Conservation (phyloP, 2,888 invertebrate genomes). For the Ophraella communa region DNA sequence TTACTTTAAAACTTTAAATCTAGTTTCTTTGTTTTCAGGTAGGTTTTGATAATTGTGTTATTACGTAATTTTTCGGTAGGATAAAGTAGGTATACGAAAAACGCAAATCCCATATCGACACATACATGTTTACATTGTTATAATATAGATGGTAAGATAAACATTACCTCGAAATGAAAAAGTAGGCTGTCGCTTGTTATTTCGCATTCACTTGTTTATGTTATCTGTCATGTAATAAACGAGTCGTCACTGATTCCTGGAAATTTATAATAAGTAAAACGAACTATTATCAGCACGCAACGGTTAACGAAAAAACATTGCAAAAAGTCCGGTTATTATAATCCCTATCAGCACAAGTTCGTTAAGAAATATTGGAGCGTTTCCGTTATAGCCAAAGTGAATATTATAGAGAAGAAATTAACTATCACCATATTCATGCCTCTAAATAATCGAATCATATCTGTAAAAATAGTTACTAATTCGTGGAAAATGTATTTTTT, state of each 20-base stretch:
- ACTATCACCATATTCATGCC: too few relatives aligned
- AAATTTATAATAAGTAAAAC: background rate
- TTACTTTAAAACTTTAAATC: too few relatives aligned
- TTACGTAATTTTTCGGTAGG: too few relatives aligned
- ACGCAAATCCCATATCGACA: background rate
- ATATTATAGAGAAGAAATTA: too few relatives aligned
- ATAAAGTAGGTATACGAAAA: background rate
- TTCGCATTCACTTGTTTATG: slow-evolving; percentile 19
- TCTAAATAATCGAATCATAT: too few relatives aligned
- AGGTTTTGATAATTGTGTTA: too few relatives aligned
- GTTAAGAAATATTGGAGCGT: background rate
- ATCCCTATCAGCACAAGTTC: background rate
- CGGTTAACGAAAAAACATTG: background rate
- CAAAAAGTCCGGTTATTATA: background rate
- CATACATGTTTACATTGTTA: slow-evolving; percentile 8
- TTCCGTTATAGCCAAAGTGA: too few relatives aligned
- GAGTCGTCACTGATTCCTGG: slow-evolving; percentile 11
- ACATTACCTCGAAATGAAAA: slow-evolving; percentile 8
- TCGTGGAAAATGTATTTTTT: too few relatives aligned
- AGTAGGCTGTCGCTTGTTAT: slow-evolving; percentile 4
- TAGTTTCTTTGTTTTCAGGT: too few relatives aligned
- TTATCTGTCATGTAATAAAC: slow-evolving; percentile 15
- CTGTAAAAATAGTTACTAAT: too few relatives aligned
- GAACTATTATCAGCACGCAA: slow-evolving; percentile 13
- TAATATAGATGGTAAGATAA: slow-evolving; percentile 7